These are phyloP conservation scores for Amphilophus citrinellus DNA, from an alignment of 2,113 vertebrate species.

Conservation along the genomic window DNA sequence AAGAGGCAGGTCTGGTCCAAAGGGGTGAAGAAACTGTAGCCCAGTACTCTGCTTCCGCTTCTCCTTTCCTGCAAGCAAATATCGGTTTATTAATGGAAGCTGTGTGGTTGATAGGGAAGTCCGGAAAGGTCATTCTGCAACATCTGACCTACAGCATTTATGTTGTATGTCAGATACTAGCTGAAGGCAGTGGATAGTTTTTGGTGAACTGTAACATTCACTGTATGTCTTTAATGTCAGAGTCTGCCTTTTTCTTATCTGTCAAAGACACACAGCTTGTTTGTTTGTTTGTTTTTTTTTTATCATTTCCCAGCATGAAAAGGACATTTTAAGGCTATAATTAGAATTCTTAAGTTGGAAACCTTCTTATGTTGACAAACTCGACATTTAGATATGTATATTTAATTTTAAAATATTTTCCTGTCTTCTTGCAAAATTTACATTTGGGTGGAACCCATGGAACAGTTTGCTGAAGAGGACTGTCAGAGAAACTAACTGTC, in stretches of 20 bases:
- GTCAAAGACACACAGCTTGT: not conserved
- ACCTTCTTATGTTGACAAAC: not conserved
- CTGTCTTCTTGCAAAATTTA: not conserved
- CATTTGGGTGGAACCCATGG: not conserved
- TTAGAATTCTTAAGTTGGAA: not conserved
- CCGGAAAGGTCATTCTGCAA: not conserved
- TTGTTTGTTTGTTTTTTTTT: too few relatives aligned
- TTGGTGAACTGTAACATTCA: conserved; percentile 7
- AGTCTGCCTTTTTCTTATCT: conserved; percentile 40
- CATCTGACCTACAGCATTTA: too few relatives aligned
- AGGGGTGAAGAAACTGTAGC: not conserved
- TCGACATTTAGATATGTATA: not conserved
- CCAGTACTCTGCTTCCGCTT: not conserved
- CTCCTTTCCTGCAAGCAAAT: conserved; percentile 16
- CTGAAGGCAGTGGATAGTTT: not conserved
- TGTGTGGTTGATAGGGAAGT: not conserved
- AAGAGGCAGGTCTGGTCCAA: not conserved
- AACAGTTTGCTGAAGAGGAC: not conserved
- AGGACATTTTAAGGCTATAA: not conserved
- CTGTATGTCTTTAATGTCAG: not conserved
- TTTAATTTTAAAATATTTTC: not conserved
- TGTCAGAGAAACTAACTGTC: not conserved
- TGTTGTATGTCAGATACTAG: conserved; percentile 7
- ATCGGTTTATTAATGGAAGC: not conserved
- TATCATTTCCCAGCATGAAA: conserved; percentile 27